phyloP scores from a whole-genome alignment of 2,888 invertebrate genomes.

The Drosophila parthenogenetica region DNA sequence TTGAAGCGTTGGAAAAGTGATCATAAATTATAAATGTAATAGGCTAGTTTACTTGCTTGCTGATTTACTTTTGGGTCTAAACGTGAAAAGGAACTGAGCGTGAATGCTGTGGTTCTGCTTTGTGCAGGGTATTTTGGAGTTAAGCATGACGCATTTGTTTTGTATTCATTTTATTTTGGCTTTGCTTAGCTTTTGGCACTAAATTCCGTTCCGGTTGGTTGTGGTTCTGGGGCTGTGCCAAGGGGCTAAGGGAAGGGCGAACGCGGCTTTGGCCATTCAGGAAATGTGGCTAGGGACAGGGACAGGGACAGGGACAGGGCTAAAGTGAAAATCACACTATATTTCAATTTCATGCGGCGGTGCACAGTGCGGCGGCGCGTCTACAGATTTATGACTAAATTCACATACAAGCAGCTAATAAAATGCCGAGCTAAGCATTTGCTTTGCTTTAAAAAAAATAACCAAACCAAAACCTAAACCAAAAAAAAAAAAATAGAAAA shows the following conservation, averaged over 20 bases:
- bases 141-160: conserved; percentile 26
- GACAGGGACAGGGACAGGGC: conserved; percentile 20
- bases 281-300: conserved; percentile 2
- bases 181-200: conserved; percentile 62
- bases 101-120: background rate
- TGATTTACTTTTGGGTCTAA: no score
- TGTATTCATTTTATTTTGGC: conserved; percentile 34
- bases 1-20: conserved; percentile 37
- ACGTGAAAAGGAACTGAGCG: no score
- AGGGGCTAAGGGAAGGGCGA: background rate
- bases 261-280: background rate
- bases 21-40: conserved; percentile 62
- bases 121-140: conserved; percentile 40
- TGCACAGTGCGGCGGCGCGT: conserved; percentile 72
- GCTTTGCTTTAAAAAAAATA: conserved; percentile 52
- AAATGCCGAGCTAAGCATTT: conserved; percentile 76
- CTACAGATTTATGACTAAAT: conserved; percentile 77
- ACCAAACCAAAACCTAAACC: conserved; percentile 14
- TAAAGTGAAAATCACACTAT: conserved; percentile 80
- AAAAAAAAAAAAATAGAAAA: conserved; percentile 22
- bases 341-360: conserved; percentile 79
- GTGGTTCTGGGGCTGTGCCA: conserved; percentile 3
- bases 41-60: conserved; percentile 17
- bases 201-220: conserved; percentile 58
- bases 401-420: conserved; percentile 77